Conservation (phyloP, 2,113 vertebrate genomes). For the Oncorhynchus keta region DNA sequence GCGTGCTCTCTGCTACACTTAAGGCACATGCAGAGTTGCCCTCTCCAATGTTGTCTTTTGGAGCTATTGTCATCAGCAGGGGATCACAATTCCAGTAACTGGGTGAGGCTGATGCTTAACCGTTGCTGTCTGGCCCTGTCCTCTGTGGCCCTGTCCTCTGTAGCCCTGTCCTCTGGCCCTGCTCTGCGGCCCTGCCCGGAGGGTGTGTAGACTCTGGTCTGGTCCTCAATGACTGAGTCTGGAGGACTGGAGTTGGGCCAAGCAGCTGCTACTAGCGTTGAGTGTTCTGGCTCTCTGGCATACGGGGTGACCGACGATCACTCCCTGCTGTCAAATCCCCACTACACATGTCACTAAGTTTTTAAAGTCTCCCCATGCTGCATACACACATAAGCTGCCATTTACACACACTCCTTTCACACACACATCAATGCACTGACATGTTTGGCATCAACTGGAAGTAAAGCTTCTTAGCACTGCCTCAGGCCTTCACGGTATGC, state of each 20-base stretch:
- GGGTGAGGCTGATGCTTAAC: not conserved
- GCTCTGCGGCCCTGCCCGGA: not conserved
- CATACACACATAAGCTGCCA: not conserved
- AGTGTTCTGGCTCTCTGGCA: not conserved
- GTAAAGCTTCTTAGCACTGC: too few relatives aligned
- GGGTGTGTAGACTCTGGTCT: slow-evolving; percentile 16
- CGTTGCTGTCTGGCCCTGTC: not conserved
- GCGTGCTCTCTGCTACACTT: slow-evolving; percentile 28
- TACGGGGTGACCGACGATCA: not conserved
- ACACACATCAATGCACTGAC: slow-evolving; percentile 24
- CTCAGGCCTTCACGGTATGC: too few relatives aligned
- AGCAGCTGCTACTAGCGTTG: slow-evolving; percentile 17
- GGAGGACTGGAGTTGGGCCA: not conserved
- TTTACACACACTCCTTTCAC: slow-evolving; percentile 15
- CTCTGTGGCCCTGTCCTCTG: not conserved
- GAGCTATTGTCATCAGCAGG: not conserved
- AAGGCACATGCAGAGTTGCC: slow-evolving; percentile 32
- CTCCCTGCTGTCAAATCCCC: slow-evolving; percentile 7
- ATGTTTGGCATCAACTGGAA: not conserved
- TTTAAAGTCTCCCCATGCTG: not conserved
- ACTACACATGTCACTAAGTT: slow-evolving; percentile 1
- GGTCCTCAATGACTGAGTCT: slow-evolving; percentile 19
- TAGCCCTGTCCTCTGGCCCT: too few relatives aligned
- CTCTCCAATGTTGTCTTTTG: not conserved
- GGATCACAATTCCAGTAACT: not conserved